Conservation (phyloP, 2,113 vertebrate genomes). For the Sialia sialis region DNA sequence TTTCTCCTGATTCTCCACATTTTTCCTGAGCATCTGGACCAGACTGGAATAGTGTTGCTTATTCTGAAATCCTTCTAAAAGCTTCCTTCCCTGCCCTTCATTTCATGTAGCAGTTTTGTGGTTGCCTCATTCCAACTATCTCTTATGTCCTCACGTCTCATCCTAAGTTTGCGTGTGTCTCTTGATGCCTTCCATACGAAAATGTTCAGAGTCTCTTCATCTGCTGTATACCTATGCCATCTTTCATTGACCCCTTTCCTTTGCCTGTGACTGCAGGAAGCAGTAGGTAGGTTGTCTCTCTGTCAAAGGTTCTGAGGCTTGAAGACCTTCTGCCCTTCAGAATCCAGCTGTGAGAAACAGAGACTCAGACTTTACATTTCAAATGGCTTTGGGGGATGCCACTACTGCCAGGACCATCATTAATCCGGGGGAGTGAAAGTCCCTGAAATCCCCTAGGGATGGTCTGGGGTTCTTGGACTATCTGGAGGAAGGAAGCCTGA, state of each 20-base stretch:
- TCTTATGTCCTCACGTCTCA: background rate
- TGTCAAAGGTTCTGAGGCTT: background rate
- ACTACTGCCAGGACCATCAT: fast-evolving
- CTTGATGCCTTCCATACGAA: background rate
- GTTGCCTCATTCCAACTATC: background rate
- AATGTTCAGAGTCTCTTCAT: background rate
- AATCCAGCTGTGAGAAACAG: background rate
- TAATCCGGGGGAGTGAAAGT: background rate
- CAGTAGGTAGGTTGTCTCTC: background rate
- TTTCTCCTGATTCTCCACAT: background rate
- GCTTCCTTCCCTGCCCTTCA: background rate
- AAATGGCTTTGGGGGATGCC: background rate
- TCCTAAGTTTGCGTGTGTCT: background rate
- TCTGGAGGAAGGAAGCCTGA: background rate
- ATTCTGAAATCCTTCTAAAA: background rate
- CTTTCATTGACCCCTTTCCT: background rate
- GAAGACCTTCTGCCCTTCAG: background rate
- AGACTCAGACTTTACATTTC: fast-evolving
- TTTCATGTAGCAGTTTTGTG: background rate
- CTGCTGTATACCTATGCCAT: background rate
- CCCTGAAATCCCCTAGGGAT: background rate
- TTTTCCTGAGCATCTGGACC: background rate
- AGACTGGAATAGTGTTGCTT: background rate
- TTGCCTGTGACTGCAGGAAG: background rate
- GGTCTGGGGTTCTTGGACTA: background rate